phyloP scores from a whole-genome alignment of 1,140 invertebrate species.

The Anastrepha ludens region DNA sequence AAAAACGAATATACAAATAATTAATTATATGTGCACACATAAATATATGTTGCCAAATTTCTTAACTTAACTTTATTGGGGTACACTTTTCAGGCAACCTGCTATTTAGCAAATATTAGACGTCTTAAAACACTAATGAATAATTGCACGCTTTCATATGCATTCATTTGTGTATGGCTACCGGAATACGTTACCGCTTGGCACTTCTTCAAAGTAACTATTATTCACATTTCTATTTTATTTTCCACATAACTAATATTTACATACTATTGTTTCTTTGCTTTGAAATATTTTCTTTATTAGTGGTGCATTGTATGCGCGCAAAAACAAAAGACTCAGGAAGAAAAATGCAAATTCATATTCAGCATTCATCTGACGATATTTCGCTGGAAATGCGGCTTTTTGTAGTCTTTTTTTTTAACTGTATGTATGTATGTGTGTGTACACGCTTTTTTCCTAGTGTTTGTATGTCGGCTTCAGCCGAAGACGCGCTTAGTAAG shows the following conservation, averaged over 20 bases:
- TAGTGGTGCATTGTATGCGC: not conserved
- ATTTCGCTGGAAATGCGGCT: slow-evolving; percentile 23
- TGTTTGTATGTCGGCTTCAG: not conserved
- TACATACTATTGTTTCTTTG: not conserved
- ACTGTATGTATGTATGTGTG: not conserved
- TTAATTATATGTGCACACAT: too few species aligned
- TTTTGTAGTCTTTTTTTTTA: not conserved
- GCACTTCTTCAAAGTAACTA: slow-evolving; percentile 13
- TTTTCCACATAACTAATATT: slow-evolving; percentile 9
- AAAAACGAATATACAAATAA: too few species aligned
- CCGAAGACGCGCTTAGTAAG: not conserved
- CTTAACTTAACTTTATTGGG: too few species aligned
- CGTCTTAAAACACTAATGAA: not conserved
- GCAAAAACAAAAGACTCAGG: not conserved
- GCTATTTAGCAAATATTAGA: not conserved
- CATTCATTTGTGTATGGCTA: not conserved
- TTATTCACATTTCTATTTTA: slow-evolving; percentile 36
- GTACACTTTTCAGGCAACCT: too few species aligned
- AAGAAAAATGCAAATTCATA: slow-evolving; percentile 13
- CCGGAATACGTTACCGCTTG: slow-evolving; percentile 1
- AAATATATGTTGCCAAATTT: too few species aligned
- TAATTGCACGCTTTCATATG: not conserved
- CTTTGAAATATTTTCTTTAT: not conserved
- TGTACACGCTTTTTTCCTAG: not conserved
- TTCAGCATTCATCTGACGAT: slow-evolving; percentile 18